phyloP scores from a whole-genome alignment of 2,797 vertebrate genomes.

The Sebastes cheni region DNA sequence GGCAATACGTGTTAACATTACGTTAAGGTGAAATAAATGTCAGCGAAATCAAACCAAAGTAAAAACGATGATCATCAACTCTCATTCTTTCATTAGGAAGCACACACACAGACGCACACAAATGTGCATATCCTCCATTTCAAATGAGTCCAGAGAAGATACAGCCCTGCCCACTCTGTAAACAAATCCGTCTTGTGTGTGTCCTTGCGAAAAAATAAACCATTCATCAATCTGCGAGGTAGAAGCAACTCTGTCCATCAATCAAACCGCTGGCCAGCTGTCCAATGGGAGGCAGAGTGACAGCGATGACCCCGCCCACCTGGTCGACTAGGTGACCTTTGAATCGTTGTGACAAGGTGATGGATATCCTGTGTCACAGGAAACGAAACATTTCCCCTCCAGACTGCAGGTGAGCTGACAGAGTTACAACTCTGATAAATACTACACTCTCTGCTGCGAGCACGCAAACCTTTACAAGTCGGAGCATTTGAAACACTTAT shows the following conservation, averaged over 20 bases:
- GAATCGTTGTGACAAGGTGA: constrained; percentile 48
- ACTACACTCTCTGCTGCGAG: neutral
- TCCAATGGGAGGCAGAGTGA: constrained; percentile 37
- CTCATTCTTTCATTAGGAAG: neutral
- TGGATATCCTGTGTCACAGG: constrained; percentile 41
- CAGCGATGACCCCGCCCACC: constrained; percentile 53
- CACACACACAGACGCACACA: neutral
- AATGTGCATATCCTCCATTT: neutral
- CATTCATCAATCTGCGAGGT: constrained; percentile 51
- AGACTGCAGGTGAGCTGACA: constrained; percentile 25
- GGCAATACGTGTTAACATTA: neutral
- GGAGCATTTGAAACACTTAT: neutral
- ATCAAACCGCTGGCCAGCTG: constrained; percentile 51
- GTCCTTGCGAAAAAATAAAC: constrained; percentile 52
- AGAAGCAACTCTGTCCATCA: constrained; percentile 54
- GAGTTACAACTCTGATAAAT: constrained; percentile 21
- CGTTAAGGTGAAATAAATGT: neutral
- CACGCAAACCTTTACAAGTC: neutral
- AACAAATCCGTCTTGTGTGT: constrained; percentile 33
- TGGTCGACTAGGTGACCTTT: constrained; percentile 49
- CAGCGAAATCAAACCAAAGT: neutral
- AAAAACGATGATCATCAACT: neutral
- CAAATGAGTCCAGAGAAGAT: neutral
- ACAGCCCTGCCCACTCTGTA: constrained; percentile 6
- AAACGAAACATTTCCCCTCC: constrained; percentile 33